Base-by-base conservation (phyloP, 1,140 invertebrate species). In the Papilio aristodemus region DNA sequence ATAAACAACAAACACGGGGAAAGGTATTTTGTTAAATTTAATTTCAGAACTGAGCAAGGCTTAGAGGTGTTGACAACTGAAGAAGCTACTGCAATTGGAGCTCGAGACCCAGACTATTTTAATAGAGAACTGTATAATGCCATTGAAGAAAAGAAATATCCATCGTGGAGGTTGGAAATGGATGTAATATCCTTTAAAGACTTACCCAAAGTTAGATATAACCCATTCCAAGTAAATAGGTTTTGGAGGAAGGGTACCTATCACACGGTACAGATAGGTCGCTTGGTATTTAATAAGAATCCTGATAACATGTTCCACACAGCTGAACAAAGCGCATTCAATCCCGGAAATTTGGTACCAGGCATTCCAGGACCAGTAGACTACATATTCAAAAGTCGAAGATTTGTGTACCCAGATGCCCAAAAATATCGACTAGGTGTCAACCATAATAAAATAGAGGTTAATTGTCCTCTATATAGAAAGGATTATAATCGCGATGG, bases 401-500 rank as follows among this genome's bases (percentile, higher is more conserved):
- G 97, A 4, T 97, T 97, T 79, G 93, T 96, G 13, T 98, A 99
- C 83, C 93, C 93, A 0, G 97, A 98, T 81, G 95, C 97, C 8
- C 97, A 98, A 73, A 93, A 95, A 50, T 95, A 98, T 89, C 94
- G 97, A 11, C 91, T 98, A 19, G 97, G 97, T 19, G 90, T 95
- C 0, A 98, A 98, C 89, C 96, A 96, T 85, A 92, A 94, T 13
- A 96, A 97, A 85, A 92, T 98, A 39, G 94, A 96, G 27, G 95
- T 98, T 13, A 99, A 98, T 84, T 95, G 95, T 76, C 97, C 98
- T 0, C 95, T 95, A 70, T 92, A 93, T 71, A 92, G 92, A 1
- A 92, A 90, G 67, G 97, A 97, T 79, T 97, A 96, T 82, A 95
- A 97, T 84, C 93, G 97, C 25, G 97, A 98, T 90, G 98, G 98